phyloP scores from a whole-genome alignment of 2,888 invertebrate genomes.

The Artemia sinica region DNA sequence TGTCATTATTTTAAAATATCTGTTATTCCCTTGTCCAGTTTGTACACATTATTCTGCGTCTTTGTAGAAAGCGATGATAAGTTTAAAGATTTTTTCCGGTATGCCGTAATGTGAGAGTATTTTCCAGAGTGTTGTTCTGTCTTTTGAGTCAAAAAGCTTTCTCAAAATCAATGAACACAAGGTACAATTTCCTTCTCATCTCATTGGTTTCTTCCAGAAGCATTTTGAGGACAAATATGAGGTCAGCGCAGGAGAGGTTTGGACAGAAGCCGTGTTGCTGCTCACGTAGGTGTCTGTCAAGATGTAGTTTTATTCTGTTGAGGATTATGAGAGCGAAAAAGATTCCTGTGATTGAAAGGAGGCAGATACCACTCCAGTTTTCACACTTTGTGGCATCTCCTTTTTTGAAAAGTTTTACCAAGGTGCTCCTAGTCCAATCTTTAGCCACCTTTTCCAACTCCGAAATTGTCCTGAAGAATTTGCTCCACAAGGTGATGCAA shows the following conservation, averaged over 20 bases:
- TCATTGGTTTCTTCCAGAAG: conserved; percentile 3
- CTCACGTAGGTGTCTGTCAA: conserved; percentile 4
- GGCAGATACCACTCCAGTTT: too few species aligned
- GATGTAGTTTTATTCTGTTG: not conserved
- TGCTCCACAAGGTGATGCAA: too few species aligned
- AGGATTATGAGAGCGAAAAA: too few species aligned
- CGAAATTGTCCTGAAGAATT: too few species aligned
- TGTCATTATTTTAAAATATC: not conserved
- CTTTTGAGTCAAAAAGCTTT: not conserved
- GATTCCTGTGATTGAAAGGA: too few species aligned
- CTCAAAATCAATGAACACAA: not conserved
- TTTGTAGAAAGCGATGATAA: not conserved
- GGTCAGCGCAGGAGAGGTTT: not conserved
- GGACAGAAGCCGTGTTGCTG: conserved; percentile 9
- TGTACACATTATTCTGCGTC: not conserved
- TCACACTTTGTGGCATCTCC: too few species aligned
- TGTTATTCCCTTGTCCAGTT: not conserved
- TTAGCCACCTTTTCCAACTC: too few species aligned
- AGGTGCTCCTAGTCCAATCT: too few species aligned
- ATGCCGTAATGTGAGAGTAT: too few species aligned
- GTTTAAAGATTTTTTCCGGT: too few species aligned
- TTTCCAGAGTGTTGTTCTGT: not conserved
- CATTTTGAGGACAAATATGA: not conserved
- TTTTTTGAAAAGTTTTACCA: too few species aligned
- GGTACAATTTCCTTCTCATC: conserved; percentile 4